Evolutionary conservation across 2,797 vertebrate genomes (phyloP), one percentile per base, ranked within the genome.

Genomic region (Denticeps clupeoides): DNA sequence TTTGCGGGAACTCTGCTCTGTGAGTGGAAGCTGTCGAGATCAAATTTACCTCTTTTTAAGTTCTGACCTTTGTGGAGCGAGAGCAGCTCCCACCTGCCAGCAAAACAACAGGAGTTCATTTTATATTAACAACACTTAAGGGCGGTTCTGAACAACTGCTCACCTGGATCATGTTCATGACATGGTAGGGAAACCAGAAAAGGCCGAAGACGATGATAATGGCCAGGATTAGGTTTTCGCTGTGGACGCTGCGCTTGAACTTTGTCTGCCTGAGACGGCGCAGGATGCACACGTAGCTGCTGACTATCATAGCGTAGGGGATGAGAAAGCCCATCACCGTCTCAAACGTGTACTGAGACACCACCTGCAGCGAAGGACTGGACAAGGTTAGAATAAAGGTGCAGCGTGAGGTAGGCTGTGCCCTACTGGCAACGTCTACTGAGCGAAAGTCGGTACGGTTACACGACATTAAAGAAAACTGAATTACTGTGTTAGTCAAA

Each of bases 111-210:
- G 7, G 24, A 15, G 26, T 43, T 41, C 9, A 5, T 3, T 35
- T 12, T 15, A 18, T 5, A 35, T 3, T 18, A 24, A 37, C 3
- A n/a, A n/a, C n/a, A n/a, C n/a, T n/a, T n/a, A n/a, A n/a, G n/a
- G n/a, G n/a, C n/a, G n/a, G n/a, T n/a, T n/a, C n/a, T n/a, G n/a
- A n/a, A 16, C 7, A 10, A 7, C 27, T 4, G 35, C 72, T 25
- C 53, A 83, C 89, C 78, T 91, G 85, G 2, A 89, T 11, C 29
- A 87, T 65, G 63, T 93, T 92, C 59, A 88, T 62, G 0, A 77
- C 3, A 3, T 93, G 89, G 65, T 93, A 91, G 1, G 90, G 89
- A 40, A 87, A 56, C 89, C 90, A 93, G 64, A 93, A 86, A 13
- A 86, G 1, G 29, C 82, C 82, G 13, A 91, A 92, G n/a, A 67